These are phyloP conservation scores for Tetranychus truncatus DNA, from an alignment of 2,888 invertebrate species.

Conservation along the genomic window DNA sequence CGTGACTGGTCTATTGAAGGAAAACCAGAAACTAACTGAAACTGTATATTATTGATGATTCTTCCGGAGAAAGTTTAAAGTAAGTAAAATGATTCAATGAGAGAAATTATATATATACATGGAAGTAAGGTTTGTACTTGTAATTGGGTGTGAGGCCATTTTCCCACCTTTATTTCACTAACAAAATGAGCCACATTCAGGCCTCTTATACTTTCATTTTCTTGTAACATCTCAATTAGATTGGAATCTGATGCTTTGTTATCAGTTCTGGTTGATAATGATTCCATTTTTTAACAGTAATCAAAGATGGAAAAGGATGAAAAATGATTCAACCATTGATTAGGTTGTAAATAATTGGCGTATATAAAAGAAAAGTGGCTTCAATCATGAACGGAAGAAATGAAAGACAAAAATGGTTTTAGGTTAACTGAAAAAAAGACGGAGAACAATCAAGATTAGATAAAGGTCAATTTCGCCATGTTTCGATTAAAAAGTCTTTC, in stretches of 20 bases:
- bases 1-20: too few relatives aligned
- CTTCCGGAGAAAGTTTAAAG: neutral
- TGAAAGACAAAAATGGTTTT: neutral
- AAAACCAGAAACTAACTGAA: too few relatives aligned
- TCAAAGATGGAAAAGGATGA: neutral
- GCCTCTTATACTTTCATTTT: neutral
- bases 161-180: neutral
- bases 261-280: too few relatives aligned
- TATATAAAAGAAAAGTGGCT: neutral
- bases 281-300: too few relatives aligned
- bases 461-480: neutral
- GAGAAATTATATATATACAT: neutral
- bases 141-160: neutral
- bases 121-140: neutral
- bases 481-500: neutral
- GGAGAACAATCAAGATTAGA: neutral
- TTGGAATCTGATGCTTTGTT: too few relatives aligned
- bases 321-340: neutral
- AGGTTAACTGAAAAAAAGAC: neutral
- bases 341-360: neutral
- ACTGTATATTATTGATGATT: neutral
- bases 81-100: neutral
- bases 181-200: neutral
- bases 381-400: neutral
- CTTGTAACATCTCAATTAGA: neutral